Evolutionary conservation across 1,140 invertebrate genomes (phyloP), one percentile per base, ranked within the genome.

Genomic region (Bradysia coprophila): DNA sequence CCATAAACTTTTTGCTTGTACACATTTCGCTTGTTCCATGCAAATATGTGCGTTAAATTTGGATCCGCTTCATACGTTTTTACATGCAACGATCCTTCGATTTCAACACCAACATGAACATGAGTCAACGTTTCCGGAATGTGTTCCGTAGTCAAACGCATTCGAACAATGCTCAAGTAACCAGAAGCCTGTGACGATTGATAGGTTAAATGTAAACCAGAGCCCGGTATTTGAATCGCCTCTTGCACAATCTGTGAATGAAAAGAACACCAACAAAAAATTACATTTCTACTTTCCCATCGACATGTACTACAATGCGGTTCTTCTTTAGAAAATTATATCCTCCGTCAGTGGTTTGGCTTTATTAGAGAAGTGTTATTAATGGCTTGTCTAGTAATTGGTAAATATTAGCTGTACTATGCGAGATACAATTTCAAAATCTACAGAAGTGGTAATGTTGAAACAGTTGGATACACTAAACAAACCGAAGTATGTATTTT

Each of bases 1-100:
- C 87, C 88, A 53, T 91, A 91, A 0, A 91, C 78, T 65, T 95
- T 94, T 64, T 97, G 92, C 54, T 91, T 87, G 62, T 96, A 97
- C 19, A 94, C 90, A 61, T 98, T 97, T 41, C 87, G 67, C 57
- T 95, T 92, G 59, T 94, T 91, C 94, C 94, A 97, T 1, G 90
- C 84, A 57, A 93, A 97, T 0, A 86, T 89, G 61, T 95, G 91
- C 33, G 82, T 89, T 21, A 98, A 66, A 56, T 92, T 85, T 0
- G 90, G 84, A 61, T 96, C 91, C 0, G 93, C 91, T 60, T 97
- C 92, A 57, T 97, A 95, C 2, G 80, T 81, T 61, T 88, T 86
- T 6, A 87, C 79, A 57, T 90, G 81, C 11, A 91, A 66, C 2
- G 87, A 87, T 2, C 93, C 92, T 61, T 94, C 88, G 38, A 96